These are phyloP conservation scores for Scaptomyza graminum DNA, from an alignment of 1,140 invertebrate genomes.

Conservation along the genomic window DNA sequence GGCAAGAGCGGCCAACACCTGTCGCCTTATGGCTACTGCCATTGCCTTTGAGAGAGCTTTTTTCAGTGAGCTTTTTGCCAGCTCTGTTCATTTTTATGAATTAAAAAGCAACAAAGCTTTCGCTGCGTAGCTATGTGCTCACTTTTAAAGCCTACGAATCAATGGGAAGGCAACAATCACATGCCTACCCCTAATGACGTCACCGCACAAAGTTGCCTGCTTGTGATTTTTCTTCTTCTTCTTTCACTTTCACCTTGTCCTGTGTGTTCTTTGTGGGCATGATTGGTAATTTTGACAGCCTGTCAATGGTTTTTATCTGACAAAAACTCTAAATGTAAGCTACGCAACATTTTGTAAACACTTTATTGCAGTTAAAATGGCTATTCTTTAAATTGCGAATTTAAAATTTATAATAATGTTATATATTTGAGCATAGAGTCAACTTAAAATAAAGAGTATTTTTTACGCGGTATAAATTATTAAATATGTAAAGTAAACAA, in stretches of 20 bases:
- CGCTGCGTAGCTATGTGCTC: not conserved
- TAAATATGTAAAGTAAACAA: not conserved
- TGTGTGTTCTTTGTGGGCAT: not conserved
- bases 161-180: conserved; percentile 43
- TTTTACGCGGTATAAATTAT: too few relatives aligned
- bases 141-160: conserved; percentile 47
- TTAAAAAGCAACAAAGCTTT: conserved; percentile 67
- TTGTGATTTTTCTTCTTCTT: conserved; percentile 4
- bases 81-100: conserved; percentile 67
- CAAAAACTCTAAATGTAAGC: conserved; percentile 7
- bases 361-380: too few relatives aligned
- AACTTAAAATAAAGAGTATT: too few relatives aligned
- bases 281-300: conserved; percentile 32
- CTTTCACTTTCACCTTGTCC: not conserved
- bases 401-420: too few relatives aligned
- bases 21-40: conserved; percentile 51
- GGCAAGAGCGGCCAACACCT: conserved; percentile 59
- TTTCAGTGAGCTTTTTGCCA: conserved; percentile 48
- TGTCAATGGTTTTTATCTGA: conserved; percentile 13
- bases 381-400: too few relatives aligned
- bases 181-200: conserved; percentile 53
- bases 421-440: too few relatives aligned
- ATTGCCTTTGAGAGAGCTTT: conserved; percentile 41
- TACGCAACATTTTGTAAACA: conserved; percentile 7
- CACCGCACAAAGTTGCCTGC: conserved; percentile 38